A percentile compares a stretch with the other conserved stretches of the same genome.
Conservation (phyloP, 2,888 invertebrate species). For the Flexamia atlantica region DNA sequence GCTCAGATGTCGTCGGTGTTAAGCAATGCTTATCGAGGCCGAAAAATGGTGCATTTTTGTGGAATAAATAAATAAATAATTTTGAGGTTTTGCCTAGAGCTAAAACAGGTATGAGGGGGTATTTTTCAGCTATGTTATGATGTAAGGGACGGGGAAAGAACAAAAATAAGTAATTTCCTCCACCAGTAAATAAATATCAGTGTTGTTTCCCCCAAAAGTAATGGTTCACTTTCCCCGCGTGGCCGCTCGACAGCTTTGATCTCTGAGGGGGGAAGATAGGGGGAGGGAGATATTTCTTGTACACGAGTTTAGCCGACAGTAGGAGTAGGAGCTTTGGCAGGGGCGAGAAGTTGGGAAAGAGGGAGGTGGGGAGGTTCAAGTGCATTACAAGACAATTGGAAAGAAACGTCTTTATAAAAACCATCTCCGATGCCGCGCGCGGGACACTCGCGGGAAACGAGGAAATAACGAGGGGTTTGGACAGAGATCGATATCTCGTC, state of each 20-base stretch:
- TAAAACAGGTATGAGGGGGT: too few species aligned
- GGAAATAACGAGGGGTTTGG: not conserved
- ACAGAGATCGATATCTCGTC: constrained; percentile 4
- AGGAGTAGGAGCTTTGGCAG: constrained; percentile 13
- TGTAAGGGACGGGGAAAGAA: too few species aligned
- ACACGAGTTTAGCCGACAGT: constrained; percentile 21
- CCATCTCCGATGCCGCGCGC: constrained; percentile 1
- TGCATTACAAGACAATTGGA: constrained; percentile 52
- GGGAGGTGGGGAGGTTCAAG: not conserved
- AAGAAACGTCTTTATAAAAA: constrained; percentile 48
- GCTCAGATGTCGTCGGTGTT: too few species aligned
- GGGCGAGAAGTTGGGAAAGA: not conserved
- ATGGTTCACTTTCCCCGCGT: constrained; percentile 15
- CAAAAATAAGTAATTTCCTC: not conserved
- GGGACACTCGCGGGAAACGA: constrained; percentile 28
- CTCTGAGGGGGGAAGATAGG: not conserved
- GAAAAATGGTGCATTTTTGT: too few species aligned
- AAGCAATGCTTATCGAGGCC: too few species aligned
- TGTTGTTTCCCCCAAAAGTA: constrained; percentile 9
- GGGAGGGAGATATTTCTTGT: constrained; percentile 40
- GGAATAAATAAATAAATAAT: too few species aligned
- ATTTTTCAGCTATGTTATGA: too few species aligned
- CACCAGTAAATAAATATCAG: not conserved
- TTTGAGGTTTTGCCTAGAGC: too few species aligned
- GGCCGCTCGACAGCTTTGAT: constrained; percentile 16